Evolutionary conservation across 92 coral and sea anemone genomes (phyloP), one percentile per base, ranked within the genome.

Genomic region (Galaxea fascicularis): DNA sequence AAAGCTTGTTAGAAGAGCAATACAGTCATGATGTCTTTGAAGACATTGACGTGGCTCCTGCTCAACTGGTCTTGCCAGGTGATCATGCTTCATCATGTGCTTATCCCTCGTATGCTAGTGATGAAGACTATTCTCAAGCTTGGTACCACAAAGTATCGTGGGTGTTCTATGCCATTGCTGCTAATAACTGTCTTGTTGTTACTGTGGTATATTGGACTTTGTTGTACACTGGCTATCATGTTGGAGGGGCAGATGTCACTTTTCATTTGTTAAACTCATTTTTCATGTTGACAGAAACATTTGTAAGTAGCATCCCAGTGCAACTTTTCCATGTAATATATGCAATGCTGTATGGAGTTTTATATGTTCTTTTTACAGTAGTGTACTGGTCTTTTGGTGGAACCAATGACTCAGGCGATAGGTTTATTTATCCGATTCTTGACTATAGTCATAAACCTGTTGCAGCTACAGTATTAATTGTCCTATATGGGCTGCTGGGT

Each of bases 91-190:
- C 10, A 21, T 3, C 66, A 60, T 41, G 4, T 56, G 27, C 17
- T 51, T 8, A 7, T 22, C 65, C 22, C 15, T 46, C 21, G 27
- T 22, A 45, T 22, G 58, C 47, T n/a, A 8, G 63, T 52, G 46
- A 20, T 18, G 29, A n/a, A 22, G 53, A 79, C 9, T 66, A 51
- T 57, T 35, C 82, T 16, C 87, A 62, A 51, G 28, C 73, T 8
- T 94, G 95, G 98, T 92, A 87, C 84, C 98, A 92, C 84, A 93
- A 92, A 77, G 88, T 85, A 49, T 46, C 84, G 15, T 94, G 98
- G 98, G 73, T 87, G 60, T 21, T 90, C 9, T 94, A 87, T 88
- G 87, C 85, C 49, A 74, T 94, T 14, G 83, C 95, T n/a, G 72
- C 91, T 28, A 72, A 89, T 64, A 91, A 64, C 80, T 87, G 92